Conservation (phyloP, 2,113 vertebrate species). For the Thryonomys swinderianus region DNA sequence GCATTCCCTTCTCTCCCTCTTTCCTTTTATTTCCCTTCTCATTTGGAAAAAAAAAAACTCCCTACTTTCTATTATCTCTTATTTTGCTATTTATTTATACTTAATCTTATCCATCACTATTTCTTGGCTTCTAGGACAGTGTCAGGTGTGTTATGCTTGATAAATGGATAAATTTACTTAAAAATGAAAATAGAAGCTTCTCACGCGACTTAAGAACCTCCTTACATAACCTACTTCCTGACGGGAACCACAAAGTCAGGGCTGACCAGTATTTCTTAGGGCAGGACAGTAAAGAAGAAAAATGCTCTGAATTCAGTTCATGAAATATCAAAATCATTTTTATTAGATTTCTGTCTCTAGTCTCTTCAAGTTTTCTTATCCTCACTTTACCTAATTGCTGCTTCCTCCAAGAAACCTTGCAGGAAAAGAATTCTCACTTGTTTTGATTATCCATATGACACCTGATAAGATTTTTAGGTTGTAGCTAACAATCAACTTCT, state of each 20-base stretch:
- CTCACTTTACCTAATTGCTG: neutral
- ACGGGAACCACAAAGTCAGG: neutral
- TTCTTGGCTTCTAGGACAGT: too few relatives aligned
- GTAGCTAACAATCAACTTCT: neutral
- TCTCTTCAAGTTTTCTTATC: neutral
- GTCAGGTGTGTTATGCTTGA: neutral
- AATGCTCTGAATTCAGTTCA: neutral
- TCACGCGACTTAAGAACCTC: neutral
- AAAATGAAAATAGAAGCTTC: conserved; percentile 1
- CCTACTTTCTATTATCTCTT: neutral
- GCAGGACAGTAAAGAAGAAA: neutral
- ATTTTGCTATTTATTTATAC: neutral
- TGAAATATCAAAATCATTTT: neutral
- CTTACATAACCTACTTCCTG: neutral
- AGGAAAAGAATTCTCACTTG: neutral
- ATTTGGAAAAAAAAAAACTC: neutral
- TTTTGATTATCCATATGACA: neutral
- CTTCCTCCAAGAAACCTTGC: too few relatives aligned
- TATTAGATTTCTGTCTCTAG: conserved; percentile 3
- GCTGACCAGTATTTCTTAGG: neutral
- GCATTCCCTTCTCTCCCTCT: neutral
- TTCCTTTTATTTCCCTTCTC: neutral
- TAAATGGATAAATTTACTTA: neutral
- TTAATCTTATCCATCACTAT: neutral
- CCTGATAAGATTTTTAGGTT: neutral